phyloP scores from a whole-genome alignment of 2,113 vertebrate genomes.

The Danionella cerebrum region DNA sequence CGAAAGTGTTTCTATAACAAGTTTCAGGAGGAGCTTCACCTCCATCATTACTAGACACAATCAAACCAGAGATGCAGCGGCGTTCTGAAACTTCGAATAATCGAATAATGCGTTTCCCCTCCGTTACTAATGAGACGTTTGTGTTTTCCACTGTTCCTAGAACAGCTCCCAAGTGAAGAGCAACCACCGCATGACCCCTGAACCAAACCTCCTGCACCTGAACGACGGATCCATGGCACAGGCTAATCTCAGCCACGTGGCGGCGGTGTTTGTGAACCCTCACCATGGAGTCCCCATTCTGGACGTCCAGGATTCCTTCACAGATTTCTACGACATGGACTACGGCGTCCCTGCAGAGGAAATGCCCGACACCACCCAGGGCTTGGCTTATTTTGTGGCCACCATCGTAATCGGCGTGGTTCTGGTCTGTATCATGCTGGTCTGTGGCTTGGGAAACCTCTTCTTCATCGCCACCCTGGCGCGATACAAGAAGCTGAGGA shows the following conservation, averaged over 20 bases:
- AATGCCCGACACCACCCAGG: conserved; percentile 81
- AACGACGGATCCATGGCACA: conserved; percentile 49
- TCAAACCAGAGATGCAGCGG: too few relatives aligned
- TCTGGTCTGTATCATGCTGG: conserved; percentile 85
- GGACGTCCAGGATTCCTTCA: conserved; percentile 58
- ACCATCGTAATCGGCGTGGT: conserved; percentile 82
- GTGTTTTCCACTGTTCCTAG: too few relatives aligned
- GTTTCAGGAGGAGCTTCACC: too few relatives aligned
- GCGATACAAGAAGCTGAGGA: conserved; percentile 89
- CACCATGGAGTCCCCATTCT: conserved; percentile 39
- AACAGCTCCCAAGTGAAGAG: too few relatives aligned
- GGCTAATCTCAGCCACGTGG: conserved; percentile 48
- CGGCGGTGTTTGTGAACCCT: conserved; percentile 49
- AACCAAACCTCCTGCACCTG: too few relatives aligned
- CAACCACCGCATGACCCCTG: too few relatives aligned
- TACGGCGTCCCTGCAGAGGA: conserved; percentile 79
- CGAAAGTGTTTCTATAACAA: too few relatives aligned
- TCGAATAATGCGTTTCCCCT: too few relatives aligned
- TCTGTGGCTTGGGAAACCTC: conserved; percentile 66
- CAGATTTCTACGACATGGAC: conserved; percentile 69
- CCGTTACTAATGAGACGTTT: too few relatives aligned
- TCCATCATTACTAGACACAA: too few relatives aligned
- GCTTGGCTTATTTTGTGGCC: conserved; percentile 82
- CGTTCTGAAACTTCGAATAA: too few relatives aligned
- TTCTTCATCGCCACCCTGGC: conserved; percentile 77